A percentile compares a stretch with the other conserved stretches of the same genome.
Evolutionary conservation across 1,140 invertebrate genomes (phyloP).

Genomic region (Papilio dardanus): DNA sequence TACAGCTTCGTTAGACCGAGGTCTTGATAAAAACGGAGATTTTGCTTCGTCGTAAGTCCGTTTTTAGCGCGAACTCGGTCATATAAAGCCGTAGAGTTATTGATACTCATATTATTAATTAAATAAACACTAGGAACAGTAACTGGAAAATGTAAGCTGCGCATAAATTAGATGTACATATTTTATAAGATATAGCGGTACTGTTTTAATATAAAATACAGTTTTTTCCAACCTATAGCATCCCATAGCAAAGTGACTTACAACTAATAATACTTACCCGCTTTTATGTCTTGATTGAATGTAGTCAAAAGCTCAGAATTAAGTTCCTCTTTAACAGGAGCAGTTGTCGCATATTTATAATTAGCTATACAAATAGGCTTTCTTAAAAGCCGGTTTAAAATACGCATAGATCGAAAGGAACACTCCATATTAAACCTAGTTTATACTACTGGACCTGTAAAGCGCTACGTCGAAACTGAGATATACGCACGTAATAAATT

Average conservation of each 20-base stretch:
- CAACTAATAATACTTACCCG: slow-evolving; percentile 54
- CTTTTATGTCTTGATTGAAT: slow-evolving; percentile 67
- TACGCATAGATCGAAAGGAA: slow-evolving; percentile 54
- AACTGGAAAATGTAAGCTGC: too few relatives aligned
- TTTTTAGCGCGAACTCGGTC: too few relatives aligned
- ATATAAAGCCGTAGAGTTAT: too few relatives aligned
- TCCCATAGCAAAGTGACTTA: not conserved
- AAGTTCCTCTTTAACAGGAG: slow-evolving; percentile 61
- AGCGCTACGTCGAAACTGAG: not conserved
- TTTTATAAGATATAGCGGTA: too few relatives aligned
- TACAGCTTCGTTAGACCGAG: too few relatives aligned
- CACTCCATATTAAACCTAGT: slow-evolving; percentile 53
- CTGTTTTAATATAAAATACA: too few relatives aligned
- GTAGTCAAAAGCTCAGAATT: slow-evolving; percentile 60
- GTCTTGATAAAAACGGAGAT: too few relatives aligned
- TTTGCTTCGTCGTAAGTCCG: too few relatives aligned
- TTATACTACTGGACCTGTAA: not conserved
- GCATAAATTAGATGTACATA: too few relatives aligned
- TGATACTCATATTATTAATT: too few relatives aligned
- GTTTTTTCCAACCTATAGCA: too few relatives aligned
- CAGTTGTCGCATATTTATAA: slow-evolving; percentile 53
- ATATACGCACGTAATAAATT: slow-evolving; percentile 13
- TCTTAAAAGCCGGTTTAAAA: slow-evolving; percentile 66
- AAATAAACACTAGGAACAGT: too few relatives aligned
- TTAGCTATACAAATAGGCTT: slow-evolving; percentile 52